Evolutionary conservation across 2,888 invertebrate species (phyloP).

Genomic region (Cerastoderma edule): DNA sequence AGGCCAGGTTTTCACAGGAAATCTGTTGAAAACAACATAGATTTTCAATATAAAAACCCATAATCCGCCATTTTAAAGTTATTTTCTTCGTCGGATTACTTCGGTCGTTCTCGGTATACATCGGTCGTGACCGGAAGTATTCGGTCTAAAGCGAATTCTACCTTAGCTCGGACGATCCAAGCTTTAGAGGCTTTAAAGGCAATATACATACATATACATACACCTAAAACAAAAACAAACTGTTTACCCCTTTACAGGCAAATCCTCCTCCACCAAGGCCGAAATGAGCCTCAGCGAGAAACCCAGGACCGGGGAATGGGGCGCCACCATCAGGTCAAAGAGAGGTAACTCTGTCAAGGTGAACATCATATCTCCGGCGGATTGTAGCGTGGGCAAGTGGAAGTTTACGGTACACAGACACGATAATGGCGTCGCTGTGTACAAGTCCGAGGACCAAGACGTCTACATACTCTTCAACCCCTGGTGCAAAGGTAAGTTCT

Average conservation of each 20-base stretch:
- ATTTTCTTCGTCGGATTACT: background rate
- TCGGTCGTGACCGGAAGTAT: background rate
- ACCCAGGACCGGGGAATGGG: slow-evolving; percentile 71
- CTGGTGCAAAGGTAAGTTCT: slow-evolving; percentile 90
- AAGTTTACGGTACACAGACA: slow-evolving; percentile 68
- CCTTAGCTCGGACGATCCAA: background rate
- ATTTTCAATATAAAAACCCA: too few species aligned
- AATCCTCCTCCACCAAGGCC: slow-evolving; percentile 67
- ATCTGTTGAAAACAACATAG: too few species aligned
- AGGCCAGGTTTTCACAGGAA: too few species aligned
- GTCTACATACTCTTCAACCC: slow-evolving; percentile 94
- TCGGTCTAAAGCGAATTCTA: background rate
- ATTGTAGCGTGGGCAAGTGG: slow-evolving; percentile 75
- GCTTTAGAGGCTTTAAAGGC: background rate
- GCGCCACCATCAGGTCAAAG: slow-evolving; percentile 61
- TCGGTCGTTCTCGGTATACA: background rate
- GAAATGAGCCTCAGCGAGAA: slow-evolving; percentile 70
- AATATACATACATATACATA: background rate
- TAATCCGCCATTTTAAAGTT: background rate
- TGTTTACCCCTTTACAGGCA: slow-evolving; percentile 58
- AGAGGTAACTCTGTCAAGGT: slow-evolving; percentile 57
- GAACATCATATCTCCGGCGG: slow-evolving; percentile 69
- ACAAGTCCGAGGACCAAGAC: slow-evolving; percentile 81
- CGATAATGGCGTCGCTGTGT: slow-evolving; percentile 42
- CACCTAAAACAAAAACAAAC: background rate